Evolutionary conservation across 2,888 invertebrate genomes (phyloP), one percentile per base, ranked within the genome.

Genomic region (Patella depressa): DNA sequence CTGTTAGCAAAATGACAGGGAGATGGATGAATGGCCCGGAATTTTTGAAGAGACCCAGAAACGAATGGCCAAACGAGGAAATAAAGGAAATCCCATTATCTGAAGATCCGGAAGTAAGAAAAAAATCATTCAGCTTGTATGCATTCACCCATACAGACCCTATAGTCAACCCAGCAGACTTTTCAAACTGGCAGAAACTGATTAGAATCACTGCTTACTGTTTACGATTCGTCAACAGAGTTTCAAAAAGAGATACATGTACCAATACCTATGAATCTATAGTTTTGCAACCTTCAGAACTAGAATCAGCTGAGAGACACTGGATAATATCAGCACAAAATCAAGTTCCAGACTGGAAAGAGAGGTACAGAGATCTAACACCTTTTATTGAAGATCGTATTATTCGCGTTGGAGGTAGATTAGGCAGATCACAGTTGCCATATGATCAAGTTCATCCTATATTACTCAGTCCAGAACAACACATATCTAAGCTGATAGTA

Each of bases 191-290:
- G 45, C 72, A 55, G 45, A 72, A 29, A 73, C 73, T 77, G 34
- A 14, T 77, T 3, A 72, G 53, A 59, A 73, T 77, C 2, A 77
- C 77, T 24, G 73, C 73, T n/a, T 77, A 77, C 24, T 77, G 72
- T 29, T 34, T 77, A 11, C 19, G 73, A 29, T 77, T 72, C 53
- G 17, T 73, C 12, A 17, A 65, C 34, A 53, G 2, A 53, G 29
- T 69, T n/a, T 72, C 9, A 17, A 19, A 73, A 53, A 65, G 59
- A 53, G 14, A 14, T 59, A 24, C 24, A 24, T 24, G 24, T 24
- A 19, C 59, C n/a, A 17, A 19, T 59, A 19, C 17, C 19, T 7
- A 19, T 19, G 59, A 59, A 7, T 59, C 59, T 19, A 19, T 59
- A 19, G n/a, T 59, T 59, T 59, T 59, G 19, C 17, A 17, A 19